Evolutionary conservation across 2,888 invertebrate genomes (phyloP).

Genomic region (Anthrax anthrax): DNA sequence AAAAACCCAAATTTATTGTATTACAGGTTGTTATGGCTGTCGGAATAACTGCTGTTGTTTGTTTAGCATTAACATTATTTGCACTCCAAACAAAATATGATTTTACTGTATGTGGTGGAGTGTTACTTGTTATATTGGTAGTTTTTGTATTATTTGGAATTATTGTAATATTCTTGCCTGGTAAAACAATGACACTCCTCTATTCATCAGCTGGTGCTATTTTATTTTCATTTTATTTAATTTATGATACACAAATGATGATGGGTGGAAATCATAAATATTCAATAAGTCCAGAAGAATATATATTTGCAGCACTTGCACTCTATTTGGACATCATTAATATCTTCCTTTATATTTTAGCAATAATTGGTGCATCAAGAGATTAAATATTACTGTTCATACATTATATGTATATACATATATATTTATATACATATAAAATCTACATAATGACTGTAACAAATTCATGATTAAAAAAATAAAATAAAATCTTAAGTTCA

Average conservation of each 20-base stretch:
- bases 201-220: slow-evolving; percentile 65
- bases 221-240: slow-evolving; percentile 5
- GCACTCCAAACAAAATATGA: slow-evolving; percentile 84
- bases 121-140: slow-evolving; percentile 53
- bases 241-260: slow-evolving; percentile 8
- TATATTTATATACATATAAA: not conserved
- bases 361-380: slow-evolving; percentile 17
- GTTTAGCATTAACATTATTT: slow-evolving; percentile 74
- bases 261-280: slow-evolving; percentile 55
- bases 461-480: not conserved
- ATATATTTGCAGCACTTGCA: slow-evolving; percentile 75
- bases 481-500: too few relatives aligned
- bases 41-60: slow-evolving; percentile 76
- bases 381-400: not conserved
- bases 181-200: slow-evolving; percentile 45
- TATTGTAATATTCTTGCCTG: slow-evolving; percentile 41
- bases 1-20: not conserved
- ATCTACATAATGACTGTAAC: not conserved
- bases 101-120: slow-evolving; percentile 59
- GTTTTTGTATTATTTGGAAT: slow-evolving; percentile 61
- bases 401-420: too few relatives aligned
- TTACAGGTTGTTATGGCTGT: slow-evolving; percentile 67
- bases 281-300: slow-evolving; percentile 74
- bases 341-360: slow-evolving; percentile 68
- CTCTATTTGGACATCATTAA: slow-evolving; percentile 72